Conservation (phyloP, 1,140 invertebrate species). For the Ooceraea biroi region DNA sequence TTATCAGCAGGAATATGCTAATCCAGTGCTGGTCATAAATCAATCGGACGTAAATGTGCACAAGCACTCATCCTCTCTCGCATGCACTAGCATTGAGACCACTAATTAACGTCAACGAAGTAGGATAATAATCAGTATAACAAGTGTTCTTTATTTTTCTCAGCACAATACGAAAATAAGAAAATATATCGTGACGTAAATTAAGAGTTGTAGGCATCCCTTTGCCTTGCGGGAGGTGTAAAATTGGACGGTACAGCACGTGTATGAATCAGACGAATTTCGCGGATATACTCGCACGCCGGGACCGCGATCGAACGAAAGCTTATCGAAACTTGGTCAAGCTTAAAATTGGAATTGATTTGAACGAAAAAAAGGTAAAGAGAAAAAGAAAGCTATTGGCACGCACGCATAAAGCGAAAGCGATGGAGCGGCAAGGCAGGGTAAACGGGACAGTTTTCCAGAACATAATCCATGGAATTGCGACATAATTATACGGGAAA, state of each 20-base stretch:
- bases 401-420: not conserved
- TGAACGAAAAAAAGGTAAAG: not conserved
- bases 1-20: not conserved
- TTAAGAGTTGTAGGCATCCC: not conserved
- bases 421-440: not conserved
- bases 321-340: conserved; percentile 34
- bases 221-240: not conserved
- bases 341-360: conserved; percentile 27
- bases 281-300: not conserved
- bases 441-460: not conserved
- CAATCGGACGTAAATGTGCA: not conserved
- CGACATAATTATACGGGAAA: conserved; percentile 8
- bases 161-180: not conserved
- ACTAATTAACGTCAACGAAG: conserved; percentile 31
- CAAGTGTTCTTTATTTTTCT: not conserved
- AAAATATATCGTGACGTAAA: not conserved
- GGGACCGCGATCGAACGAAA: not conserved
- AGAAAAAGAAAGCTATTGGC: too few relatives aligned
- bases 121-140: not conserved
- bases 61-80: not conserved
- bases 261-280: conserved; percentile 3
- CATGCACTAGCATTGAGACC: not conserved
- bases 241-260: conserved; percentile 9
- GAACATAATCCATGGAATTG: not conserved
- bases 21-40: not conserved